Evolutionary conservation across 2,888 invertebrate species (phyloP).

Genomic region (Phragmatobia fuliginosa): DNA sequence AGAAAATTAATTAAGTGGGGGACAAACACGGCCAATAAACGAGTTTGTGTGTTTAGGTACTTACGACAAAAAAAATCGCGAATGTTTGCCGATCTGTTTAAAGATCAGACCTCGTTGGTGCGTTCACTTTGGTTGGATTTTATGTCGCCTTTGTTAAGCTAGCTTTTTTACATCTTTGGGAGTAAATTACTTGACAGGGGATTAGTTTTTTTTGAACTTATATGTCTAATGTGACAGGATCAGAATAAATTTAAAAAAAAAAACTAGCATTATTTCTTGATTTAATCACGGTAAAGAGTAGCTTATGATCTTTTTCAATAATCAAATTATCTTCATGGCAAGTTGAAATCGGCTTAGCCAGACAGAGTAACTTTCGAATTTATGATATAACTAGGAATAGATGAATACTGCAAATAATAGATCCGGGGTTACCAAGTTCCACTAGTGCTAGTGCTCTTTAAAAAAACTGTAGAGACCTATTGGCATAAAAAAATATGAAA

Average conservation of each 20-base stretch:
- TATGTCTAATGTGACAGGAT: too few species aligned
- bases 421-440: background rate
- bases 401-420: background rate
- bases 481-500: too few species aligned
- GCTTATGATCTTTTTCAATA: too few species aligned
- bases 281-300: too few species aligned
- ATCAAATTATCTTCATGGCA: too few species aligned
- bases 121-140: conserved; percentile 11
- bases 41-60: conserved; percentile 75
- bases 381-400: too few species aligned
- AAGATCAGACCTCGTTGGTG: conserved; percentile 50
- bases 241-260: too few species aligned
- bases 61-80: conserved; percentile 42
- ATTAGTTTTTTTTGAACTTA: background rate
- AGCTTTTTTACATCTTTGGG: background rate
- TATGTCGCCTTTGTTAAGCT: background rate
- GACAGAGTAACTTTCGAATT: too few species aligned
- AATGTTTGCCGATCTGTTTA: conserved; percentile 51
- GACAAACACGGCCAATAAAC: conserved; percentile 71
- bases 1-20: conserved; percentile 83
- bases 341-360: too few species aligned
- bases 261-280: too few species aligned
- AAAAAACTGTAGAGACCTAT: too few species aligned
- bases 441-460: too few species aligned
- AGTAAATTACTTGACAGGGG: background rate